Evolutionary conservation across 2,888 invertebrate species (phyloP).

Genomic region (Autographa gamma): DNA sequence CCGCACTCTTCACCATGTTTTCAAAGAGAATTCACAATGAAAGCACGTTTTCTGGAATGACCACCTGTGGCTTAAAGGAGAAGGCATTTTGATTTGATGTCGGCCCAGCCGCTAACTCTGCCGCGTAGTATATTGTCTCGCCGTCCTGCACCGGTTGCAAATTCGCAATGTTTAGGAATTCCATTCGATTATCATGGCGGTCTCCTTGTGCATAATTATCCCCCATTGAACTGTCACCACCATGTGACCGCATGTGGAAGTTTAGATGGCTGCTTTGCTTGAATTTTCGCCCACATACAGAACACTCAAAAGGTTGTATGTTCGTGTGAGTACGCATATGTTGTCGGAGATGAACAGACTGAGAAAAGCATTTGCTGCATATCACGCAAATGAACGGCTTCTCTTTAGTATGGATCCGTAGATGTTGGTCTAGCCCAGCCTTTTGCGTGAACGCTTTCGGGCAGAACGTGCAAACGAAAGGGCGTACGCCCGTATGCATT

Average conservation of each 20-base stretch:
- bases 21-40: slow-evolving; percentile 26
- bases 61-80: slow-evolving; percentile 54
- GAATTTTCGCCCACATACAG: slow-evolving; percentile 79
- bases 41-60: slow-evolving; percentile 54
- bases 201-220: slow-evolving; percentile 70
- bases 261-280: slow-evolving; percentile 86
- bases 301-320: slow-evolving; percentile 85
- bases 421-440: slow-evolving; percentile 84
- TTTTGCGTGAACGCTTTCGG: slow-evolving; percentile 85
- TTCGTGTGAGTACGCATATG: slow-evolving; percentile 87
- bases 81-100: slow-evolving; percentile 53
- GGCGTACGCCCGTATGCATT: slow-evolving; percentile 83
- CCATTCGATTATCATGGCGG: slow-evolving; percentile 67
- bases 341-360: slow-evolving; percentile 84
- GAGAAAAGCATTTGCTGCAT: slow-evolving; percentile 84
- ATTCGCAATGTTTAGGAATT: slow-evolving; percentile 77
- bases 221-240: slow-evolving; percentile 68
- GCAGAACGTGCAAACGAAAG: slow-evolving; percentile 82
- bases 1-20: background rate
- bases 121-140: slow-evolving; percentile 81
- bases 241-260: slow-evolving; percentile 84
- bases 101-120: slow-evolving; percentile 68
- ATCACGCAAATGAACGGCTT: slow-evolving; percentile 85
- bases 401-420: slow-evolving; percentile 84
- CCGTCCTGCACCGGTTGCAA: slow-evolving; percentile 80